A percentile compares a stretch with the other conserved stretches of the same genome.
These are phyloP conservation scores for Synanthedon myopaeformis DNA, from an alignment of 2,888 invertebrate genomes.

Conservation along the genomic window DNA sequence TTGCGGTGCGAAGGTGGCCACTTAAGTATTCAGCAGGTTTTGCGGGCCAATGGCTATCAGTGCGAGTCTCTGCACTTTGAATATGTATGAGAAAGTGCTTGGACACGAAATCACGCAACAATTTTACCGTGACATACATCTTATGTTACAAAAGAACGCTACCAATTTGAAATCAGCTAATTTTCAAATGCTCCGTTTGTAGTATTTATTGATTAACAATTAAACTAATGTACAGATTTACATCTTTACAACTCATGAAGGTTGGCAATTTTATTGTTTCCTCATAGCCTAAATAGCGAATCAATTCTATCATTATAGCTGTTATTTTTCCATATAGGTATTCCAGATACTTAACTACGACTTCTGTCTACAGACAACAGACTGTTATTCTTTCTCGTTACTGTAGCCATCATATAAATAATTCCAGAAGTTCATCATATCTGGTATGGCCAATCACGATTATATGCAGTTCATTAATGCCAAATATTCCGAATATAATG, in stretches of 20 bases:
- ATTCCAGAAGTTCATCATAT: no score
- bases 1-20: conserved; percentile 37
- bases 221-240: not conserved
- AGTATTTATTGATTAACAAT: not conserved
- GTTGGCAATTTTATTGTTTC: no score
- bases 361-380: no score
- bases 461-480: conserved; percentile 4
- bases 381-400: no score
- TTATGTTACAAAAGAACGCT: conserved; percentile 3
- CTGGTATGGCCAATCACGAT: not conserved
- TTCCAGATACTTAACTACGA: no score
- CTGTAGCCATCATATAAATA: no score
- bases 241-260: no score
- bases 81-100: conserved; percentile 53
- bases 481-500: conserved; percentile 18
- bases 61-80: conserved; percentile 40
- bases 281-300: no score
- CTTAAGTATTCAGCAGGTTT: conserved; percentile 56
- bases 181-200: not conserved
- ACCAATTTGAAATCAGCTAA: not conserved
- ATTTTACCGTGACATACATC: conserved; percentile 60
- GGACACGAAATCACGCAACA: conserved; percentile 37
- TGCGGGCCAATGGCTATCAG: conserved; percentile 47
- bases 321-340: no score
- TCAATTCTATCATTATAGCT: no score